Base-by-base conservation (phyloP, 1,140 invertebrate species). In the Diplogasteroides magnus region DNA sequence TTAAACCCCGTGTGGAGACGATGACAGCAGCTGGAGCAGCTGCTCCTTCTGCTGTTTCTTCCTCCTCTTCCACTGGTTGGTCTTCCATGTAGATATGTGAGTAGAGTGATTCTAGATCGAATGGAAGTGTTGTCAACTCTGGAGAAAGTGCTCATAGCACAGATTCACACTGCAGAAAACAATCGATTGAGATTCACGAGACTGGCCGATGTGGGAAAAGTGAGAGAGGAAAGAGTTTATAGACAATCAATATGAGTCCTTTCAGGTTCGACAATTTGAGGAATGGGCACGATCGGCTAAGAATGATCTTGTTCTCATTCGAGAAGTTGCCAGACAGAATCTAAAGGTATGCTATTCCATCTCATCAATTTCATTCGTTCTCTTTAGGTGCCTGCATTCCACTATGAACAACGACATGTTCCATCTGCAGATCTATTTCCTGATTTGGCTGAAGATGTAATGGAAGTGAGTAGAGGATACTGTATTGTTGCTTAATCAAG, bases 401-500 rank as follows among this genome's bases (percentile, higher is more conserved):
- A 95, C 84, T 97, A 96, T 82, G 94, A 97, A 85, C 90, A 87
- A 13, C 89, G 90, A 68, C 89, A 89, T 70, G 94, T 95, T 83
- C 88, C 91, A 0, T 89, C 95, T 76, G 90, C 96, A 23, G 90
- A 93, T 77, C 88, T 91, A 84, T 92, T 91, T 83, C 92, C 92
- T 59, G 94, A 98, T 82, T 86, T 98, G 68, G 90, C 88, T 59
- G 92, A 94, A 81, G 90, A 90, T 83, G 93, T 96, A 76, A 85
- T 76, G 0, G 65, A 75, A 28, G 60, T 74, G n/a, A 64, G 69
- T 26, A 48, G 19, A 19, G 19, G 37, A 48, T 11, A 48, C 88
- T 95, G 60, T 92, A 91, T 77, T 94, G 91, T 88, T 26, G 75
- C 71, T 74, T 74, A 72, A 70, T 68, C n/a, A 28, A 76, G 64